Percentiles rank a stretch among this genome's conserved stretches.
phyloP scores from a whole-genome alignment of 2,888 invertebrate species.

The Drosophila anceps region DNA sequence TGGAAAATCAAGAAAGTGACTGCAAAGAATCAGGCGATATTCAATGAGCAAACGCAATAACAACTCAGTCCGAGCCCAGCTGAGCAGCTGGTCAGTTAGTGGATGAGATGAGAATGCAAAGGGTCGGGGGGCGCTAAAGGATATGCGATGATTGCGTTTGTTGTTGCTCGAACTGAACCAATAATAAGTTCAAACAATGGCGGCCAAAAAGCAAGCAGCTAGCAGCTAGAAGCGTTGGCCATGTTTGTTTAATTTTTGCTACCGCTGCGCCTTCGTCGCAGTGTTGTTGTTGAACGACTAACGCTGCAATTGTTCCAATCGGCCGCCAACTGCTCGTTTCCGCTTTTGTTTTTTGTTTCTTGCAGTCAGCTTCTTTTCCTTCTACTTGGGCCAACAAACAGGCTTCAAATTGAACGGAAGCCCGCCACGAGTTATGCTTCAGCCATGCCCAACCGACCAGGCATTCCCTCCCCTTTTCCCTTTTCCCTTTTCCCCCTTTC shows the following conservation, averaged over 20 bases:
- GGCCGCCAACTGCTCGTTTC: slow-evolving; percentile 77
- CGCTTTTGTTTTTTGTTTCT: slow-evolving; percentile 67
- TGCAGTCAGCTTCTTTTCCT: slow-evolving; percentile 61
- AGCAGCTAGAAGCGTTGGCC: slow-evolving; percentile 47
- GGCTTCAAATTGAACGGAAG: slow-evolving; percentile 80
- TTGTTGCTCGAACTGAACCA: slow-evolving; percentile 60
- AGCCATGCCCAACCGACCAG: slow-evolving; percentile 44
- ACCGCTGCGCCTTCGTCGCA: slow-evolving; percentile 53
- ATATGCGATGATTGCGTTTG: slow-evolving; percentile 50
- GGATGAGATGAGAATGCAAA: slow-evolving; percentile 14
- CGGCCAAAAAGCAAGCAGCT: slow-evolving; percentile 47
- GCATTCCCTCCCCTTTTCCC: neutral
- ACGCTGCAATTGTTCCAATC: slow-evolving; percentile 77
- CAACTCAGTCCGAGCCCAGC: slow-evolving; percentile 35
- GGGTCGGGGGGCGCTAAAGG: neutral
- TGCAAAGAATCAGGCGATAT: slow-evolving; percentile 58
- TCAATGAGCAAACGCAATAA: slow-evolving; percentile 62
- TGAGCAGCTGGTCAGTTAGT: slow-evolving; percentile 38
- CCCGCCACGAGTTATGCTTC: slow-evolving; percentile 71
- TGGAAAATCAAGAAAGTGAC: slow-evolving; percentile 52
- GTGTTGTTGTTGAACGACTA: slow-evolving; percentile 44
- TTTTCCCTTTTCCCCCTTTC: neutral
- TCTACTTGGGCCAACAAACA: slow-evolving; percentile 74
- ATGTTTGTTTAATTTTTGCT: slow-evolving; percentile 76
- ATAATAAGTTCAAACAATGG: slow-evolving; percentile 78